These are phyloP conservation scores for Cranoglanis bouderius DNA, from an alignment of 2,113 vertebrate genomes.

Conservation along the genomic window DNA sequence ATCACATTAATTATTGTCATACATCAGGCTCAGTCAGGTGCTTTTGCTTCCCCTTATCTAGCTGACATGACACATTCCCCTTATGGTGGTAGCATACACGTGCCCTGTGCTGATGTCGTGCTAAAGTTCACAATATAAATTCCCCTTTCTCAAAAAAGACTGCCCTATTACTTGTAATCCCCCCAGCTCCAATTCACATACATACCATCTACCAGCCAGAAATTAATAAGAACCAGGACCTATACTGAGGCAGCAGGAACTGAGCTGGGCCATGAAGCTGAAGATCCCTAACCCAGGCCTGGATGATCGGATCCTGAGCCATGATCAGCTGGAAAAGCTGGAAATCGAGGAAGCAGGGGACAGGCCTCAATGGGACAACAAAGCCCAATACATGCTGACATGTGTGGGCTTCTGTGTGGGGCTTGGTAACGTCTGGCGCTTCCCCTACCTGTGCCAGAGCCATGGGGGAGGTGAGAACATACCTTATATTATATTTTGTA, in stretches of 20 bases:
- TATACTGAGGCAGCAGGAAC: neutral
- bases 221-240: neutral
- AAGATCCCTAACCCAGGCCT: constrained; percentile 82
- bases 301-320: constrained; percentile 82
- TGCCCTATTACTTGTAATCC: neutral
- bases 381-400: constrained; percentile 89
- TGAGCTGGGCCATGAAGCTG: constrained; percentile 64
- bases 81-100: neutral
- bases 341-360: constrained; percentile 79
- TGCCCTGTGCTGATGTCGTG: constrained; percentile 21
- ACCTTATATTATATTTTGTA: too few species aligned
- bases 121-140: constrained; percentile 52
- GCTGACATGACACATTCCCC: constrained; percentile 46
- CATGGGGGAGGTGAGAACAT: constrained; percentile 85
- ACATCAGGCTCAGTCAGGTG: constrained; percentile 19
- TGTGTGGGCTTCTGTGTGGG: constrained; percentile 91
- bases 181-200: neutral
- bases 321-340: constrained; percentile 76
- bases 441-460: constrained; percentile 91
- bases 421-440: constrained; percentile 90
- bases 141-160: neutral
- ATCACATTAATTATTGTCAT: constrained; percentile 49
- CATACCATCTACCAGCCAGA: neutral
- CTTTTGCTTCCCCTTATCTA: constrained; percentile 7
- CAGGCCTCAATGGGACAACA: constrained; percentile 91